Conservation (phyloP, 2,113 vertebrate genomes). For the Zosterops borbonicus region DNA sequence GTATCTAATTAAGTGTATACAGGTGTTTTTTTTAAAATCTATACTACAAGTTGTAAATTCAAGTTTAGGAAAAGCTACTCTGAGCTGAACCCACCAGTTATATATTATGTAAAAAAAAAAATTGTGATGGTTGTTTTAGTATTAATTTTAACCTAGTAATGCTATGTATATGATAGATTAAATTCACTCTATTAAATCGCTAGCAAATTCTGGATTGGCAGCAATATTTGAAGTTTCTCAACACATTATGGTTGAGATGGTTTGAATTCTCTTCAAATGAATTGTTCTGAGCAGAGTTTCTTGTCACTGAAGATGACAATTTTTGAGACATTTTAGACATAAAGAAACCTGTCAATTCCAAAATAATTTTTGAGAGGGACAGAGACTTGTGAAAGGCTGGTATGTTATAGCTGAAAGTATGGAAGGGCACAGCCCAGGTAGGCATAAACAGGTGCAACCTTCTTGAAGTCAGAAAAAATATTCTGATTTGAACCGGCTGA, state of each 20-base stretch:
- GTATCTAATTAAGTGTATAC: background rate
- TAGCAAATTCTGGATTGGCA: background rate
- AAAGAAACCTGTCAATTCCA: background rate
- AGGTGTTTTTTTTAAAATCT: background rate
- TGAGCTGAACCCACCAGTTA: background rate
- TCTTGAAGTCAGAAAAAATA: conserved; percentile 6
- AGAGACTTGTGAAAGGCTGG: background rate
- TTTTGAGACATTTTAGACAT: background rate
- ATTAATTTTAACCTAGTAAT: background rate
- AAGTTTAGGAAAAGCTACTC: background rate
- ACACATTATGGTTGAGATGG: background rate
- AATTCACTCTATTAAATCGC: background rate
- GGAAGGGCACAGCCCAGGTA: background rate
- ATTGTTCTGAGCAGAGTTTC: background rate
- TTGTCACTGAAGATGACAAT: background rate
- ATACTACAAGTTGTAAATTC: background rate
- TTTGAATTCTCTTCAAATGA: background rate
- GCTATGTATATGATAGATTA: background rate
- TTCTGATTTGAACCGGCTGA: background rate
- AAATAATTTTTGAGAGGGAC: background rate
- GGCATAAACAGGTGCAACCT: background rate
- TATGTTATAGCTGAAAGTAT: background rate
- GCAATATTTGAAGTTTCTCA: background rate
- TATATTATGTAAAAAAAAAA: background rate
- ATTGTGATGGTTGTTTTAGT: background rate